Percentiles rank a stretch among this genome's conserved stretches.
Conservation (phyloP, 2,113 vertebrate genomes). For the Leuciscus idus region DNA sequence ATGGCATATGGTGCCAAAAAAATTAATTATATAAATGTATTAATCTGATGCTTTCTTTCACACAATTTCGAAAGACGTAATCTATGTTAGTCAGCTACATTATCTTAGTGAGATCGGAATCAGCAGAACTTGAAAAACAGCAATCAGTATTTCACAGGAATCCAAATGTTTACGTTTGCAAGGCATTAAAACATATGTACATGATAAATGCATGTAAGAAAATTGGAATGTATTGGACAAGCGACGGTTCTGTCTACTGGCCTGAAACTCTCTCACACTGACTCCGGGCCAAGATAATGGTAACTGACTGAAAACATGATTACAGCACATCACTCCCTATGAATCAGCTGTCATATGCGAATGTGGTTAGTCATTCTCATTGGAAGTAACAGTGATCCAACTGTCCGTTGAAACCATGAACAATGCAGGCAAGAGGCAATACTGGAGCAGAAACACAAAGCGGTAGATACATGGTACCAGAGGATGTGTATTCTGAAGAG, state of each 20-base stretch:
- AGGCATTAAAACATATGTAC: neutral
- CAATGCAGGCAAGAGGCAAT: neutral
- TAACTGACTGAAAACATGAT: slow-evolving; percentile 12
- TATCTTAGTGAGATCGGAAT: neutral
- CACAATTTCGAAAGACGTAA: neutral
- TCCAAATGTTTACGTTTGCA: neutral
- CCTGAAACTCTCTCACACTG: neutral
- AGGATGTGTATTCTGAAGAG: neutral
- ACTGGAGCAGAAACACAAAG: neutral
- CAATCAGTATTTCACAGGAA: neutral
- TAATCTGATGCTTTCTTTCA: neutral
- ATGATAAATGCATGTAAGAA: neutral
- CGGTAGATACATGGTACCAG: neutral
- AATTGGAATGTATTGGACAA: no score
- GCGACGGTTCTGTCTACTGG: neutral
- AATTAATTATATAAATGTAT: neutral
- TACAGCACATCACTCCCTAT: neutral
- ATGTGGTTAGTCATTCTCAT: neutral
- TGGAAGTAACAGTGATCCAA: neutral
- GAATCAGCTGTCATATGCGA: slow-evolving; percentile 13
- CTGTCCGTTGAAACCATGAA: slow-evolving; percentile 13
- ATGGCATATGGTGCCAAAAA: neutral
- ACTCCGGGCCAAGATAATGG: neutral
- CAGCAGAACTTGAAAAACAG: neutral
- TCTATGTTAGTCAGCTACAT: neutral